Percentiles rank a stretch among this genome's conserved stretches.
Conservation (phyloP, 2,888 invertebrate species). For the Drosophila neotestacea region DNA sequence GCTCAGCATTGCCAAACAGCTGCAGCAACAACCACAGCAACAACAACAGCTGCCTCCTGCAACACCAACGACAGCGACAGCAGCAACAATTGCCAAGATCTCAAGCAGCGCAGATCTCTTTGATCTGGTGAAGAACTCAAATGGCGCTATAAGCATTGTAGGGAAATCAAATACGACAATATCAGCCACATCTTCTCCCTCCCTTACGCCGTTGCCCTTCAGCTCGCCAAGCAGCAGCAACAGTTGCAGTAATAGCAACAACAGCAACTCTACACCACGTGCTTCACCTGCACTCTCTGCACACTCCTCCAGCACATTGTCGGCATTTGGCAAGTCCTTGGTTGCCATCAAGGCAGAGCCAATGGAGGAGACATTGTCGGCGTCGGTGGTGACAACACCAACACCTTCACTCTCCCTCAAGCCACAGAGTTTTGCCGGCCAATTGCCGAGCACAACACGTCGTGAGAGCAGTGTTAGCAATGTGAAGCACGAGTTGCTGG, state of each 20-base stretch:
- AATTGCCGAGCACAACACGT: constrained; percentile 50
- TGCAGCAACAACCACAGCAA: constrained; percentile 30
- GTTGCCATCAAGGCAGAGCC: constrained; percentile 74
- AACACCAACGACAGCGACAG: constrained; percentile 26
- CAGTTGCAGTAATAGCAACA: constrained; percentile 41
- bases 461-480: constrained; percentile 28
- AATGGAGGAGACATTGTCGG: constrained; percentile 61
- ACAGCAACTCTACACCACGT: constrained; percentile 38
- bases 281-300: constrained; percentile 59
- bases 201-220: constrained; percentile 57
- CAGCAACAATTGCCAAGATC: constrained; percentile 47
- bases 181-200: background rate
- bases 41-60: constrained; percentile 22
- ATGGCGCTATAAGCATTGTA: constrained; percentile 77
- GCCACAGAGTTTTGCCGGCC: constrained; percentile 68
- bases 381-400: constrained; percentile 23
- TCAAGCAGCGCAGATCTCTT: constrained; percentile 78
- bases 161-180: constrained; percentile 41
- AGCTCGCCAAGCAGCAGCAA: constrained; percentile 61
- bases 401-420: constrained; percentile 32
- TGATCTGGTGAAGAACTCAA: constrained; percentile 83
- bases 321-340: constrained; percentile 68
- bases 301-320: constrained; percentile 63
- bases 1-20: constrained; percentile 55
- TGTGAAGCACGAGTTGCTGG: constrained; percentile 69